These are phyloP conservation scores for Tinea trinotella DNA, from an alignment of 2,888 invertebrate genomes.

Conservation along the genomic window DNA sequence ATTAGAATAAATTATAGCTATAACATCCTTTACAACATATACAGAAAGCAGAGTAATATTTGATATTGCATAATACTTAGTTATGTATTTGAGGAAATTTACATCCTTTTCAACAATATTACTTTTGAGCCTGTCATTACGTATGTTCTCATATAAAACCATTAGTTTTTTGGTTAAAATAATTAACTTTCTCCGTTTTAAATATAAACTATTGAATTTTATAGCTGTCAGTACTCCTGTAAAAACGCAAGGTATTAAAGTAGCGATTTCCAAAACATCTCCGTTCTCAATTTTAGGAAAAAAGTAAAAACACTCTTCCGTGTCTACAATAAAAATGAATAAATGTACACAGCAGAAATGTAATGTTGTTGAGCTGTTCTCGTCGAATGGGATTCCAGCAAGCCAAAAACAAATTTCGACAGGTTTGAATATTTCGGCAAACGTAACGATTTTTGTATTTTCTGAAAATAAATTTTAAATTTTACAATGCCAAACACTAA, in stretches of 20 bases:
- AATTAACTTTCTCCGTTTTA: conserved; percentile 14
- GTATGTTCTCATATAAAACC: neutral
- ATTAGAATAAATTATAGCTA: conserved; percentile 8
- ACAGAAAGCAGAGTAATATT: conserved; percentile 44
- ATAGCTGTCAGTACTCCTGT: conserved; percentile 4
- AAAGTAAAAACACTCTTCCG: conserved; percentile 18
- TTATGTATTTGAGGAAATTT: conserved; percentile 34
- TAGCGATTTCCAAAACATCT: conserved; percentile 19
- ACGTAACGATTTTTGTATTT: conserved; percentile 5
- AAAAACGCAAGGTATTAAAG: conserved; percentile 13
- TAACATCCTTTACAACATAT: conserved; percentile 27
- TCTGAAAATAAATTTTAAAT: conserved; percentile 7
- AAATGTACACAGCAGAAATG: conserved; percentile 3
- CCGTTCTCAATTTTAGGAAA: conserved; percentile 1
- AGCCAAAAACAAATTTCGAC: conserved; percentile 13
- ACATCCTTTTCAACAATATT: conserved; percentile 27
- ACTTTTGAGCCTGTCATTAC: neutral
- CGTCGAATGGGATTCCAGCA: conserved; percentile 17
- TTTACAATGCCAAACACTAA: no score
- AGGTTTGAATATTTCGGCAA: conserved; percentile 18
- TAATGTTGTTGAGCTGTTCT: neutral
- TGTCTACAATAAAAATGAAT: conserved; percentile 4
- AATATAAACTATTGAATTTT: conserved; percentile 15
- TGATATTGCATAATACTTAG: conserved; percentile 44
- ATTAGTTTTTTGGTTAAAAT: conserved; percentile 3